Conservation (phyloP, 2,888 invertebrate genomes). For the Diabrotica balteata region DNA sequence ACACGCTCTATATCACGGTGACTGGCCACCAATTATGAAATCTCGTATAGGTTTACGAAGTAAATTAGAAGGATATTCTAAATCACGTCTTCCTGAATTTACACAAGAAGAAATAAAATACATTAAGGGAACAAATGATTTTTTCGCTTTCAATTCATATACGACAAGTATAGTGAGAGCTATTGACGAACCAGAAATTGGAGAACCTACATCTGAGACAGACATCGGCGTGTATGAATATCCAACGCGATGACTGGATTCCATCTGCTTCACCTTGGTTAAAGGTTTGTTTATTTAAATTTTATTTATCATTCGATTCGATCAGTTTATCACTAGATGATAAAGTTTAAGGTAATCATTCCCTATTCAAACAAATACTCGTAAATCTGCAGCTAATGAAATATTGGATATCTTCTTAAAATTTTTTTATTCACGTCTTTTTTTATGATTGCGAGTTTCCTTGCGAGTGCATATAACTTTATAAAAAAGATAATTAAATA, state of each 20-base stretch:
- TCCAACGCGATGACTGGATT: conserved; percentile 9
- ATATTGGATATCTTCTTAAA: too few species aligned
- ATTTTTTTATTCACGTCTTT: too few species aligned
- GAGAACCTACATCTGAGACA: conserved; percentile 9
- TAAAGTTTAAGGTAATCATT: too few species aligned
- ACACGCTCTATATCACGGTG: conserved; percentile 71
- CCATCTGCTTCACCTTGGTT: too few species aligned
- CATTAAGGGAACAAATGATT: conserved; percentile 72
- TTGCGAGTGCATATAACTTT: too few species aligned
- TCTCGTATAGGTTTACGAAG: conserved; percentile 66
- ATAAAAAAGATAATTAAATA: too few species aligned
- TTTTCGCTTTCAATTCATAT: conserved; percentile 78
- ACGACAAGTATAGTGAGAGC: conserved; percentile 53
- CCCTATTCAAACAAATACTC: too few species aligned
- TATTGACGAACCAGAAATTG: conserved; percentile 15
- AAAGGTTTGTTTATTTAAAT: too few species aligned
- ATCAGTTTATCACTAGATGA: too few species aligned
- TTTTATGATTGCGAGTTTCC: too few species aligned
- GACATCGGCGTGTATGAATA: conserved; percentile 19
- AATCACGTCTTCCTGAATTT: conserved; percentile 71
- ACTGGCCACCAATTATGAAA: conserved; percentile 72
- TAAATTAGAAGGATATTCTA: conserved; percentile 64
- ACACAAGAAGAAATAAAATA: conserved; percentile 66
- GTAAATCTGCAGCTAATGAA: too few species aligned
- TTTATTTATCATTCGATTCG: too few species aligned